Evolutionary conservation across 2,797 vertebrate genomes (phyloP), one percentile per base, ranked within the genome.

Genomic region (Muraenolepis orangiensis): DNA sequence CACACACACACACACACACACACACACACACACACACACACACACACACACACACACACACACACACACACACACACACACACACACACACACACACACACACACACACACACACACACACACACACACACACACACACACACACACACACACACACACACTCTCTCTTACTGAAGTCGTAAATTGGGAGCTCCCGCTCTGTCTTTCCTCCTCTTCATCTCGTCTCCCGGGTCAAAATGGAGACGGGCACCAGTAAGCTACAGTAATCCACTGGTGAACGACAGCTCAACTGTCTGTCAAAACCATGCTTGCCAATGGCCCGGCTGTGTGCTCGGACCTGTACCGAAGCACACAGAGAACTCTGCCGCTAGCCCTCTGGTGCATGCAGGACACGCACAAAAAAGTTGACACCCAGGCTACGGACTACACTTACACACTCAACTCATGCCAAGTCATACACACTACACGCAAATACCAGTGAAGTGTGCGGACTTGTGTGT

Each of bases 101-200:
- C n/a, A n/a, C n/a, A n/a, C n/a, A n/a, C 57, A 64, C 3, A 28
- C 20, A 38, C 68, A 28, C 68, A 70, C 31, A 69, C 18, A 23
- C 69, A 34, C 68, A 69, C 68, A 69, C 68, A 70, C 46, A 69
- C 73, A 71, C 57, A 6, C 16, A 51, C 71, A 67, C 28, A 72
- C 34, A 31, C 42, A 8, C 72, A 31, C 70, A 51, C 67, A 36
- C 74, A 73, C 42, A 70, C 30, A 77, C 46, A 71, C 2, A 70
- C 6, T 81, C n/a, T n/a, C n/a, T 87, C 96, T 97, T 97, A 97
- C 96, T 97, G 96, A 83, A 97, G 95, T 81, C 91, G 95, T 61
- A 97, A 95, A 69, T 92, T 89, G 0, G 94, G 94, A 36, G 93
- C 94, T 92, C 95, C 96, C 30, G 93, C 88, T 85, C 92, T 89